Conservation (phyloP, 1,140 invertebrate genomes). For the Zaprionus nigranus region DNA sequence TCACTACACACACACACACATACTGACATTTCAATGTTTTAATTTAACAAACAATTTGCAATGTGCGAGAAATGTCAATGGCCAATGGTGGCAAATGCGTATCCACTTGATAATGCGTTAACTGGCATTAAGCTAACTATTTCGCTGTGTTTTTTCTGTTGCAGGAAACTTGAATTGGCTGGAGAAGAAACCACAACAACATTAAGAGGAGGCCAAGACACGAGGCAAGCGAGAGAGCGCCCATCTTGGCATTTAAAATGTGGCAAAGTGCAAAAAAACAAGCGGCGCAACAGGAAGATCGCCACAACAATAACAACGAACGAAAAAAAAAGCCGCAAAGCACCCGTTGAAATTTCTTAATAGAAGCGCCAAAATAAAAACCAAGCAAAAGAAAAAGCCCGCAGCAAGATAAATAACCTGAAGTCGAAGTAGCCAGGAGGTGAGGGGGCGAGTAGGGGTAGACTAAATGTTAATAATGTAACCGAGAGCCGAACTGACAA, state of each 20-base stretch:
- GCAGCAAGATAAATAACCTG: constrained; percentile 49
- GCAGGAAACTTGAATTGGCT: constrained; percentile 54
- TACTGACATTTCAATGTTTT: constrained; percentile 74
- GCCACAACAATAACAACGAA: constrained; percentile 2
- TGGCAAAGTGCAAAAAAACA: constrained; percentile 69
- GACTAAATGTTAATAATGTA: constrained; percentile 79
- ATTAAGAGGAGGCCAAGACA: constrained; percentile 30
- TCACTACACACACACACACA: constrained; percentile 9
- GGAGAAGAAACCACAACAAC: constrained; percentile 10
- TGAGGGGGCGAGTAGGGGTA: constrained; percentile 4
- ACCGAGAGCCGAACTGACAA: constrained; percentile 31
- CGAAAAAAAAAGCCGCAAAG: constrained; percentile 34
- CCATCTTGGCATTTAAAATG: constrained; percentile 75
- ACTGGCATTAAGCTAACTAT: constrained; percentile 60
- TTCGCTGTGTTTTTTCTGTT: constrained; percentile 28
- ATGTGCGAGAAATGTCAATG: constrained; percentile 45
- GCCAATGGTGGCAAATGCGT: constrained; percentile 42
- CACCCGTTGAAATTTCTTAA: constrained; percentile 72
- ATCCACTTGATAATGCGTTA: constrained; percentile 37
- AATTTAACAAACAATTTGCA: constrained; percentile 65
- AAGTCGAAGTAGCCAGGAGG: constrained; percentile 23
- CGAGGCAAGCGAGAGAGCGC: constrained; percentile 19
- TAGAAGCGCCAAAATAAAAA: constrained; percentile 66
- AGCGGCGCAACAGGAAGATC: constrained; percentile 70
- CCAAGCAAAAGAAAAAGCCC: constrained; percentile 37